phyloP scores from a whole-genome alignment of 2,113 vertebrate genomes.

The Dissostichus mawsoni region DNA sequence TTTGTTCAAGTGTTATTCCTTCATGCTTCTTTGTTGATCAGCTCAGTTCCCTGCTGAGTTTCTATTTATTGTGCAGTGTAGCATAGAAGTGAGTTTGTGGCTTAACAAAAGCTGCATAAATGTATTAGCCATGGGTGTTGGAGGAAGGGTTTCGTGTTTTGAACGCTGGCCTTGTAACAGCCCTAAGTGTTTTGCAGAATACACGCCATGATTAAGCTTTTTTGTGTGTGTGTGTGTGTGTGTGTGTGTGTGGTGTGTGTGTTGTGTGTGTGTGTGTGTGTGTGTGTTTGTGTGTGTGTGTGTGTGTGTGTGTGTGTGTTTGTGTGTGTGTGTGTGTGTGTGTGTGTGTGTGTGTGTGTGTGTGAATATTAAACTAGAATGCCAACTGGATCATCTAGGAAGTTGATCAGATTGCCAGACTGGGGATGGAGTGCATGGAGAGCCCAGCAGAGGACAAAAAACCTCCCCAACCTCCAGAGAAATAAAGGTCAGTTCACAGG shows the following conservation, averaged over 20 bases:
- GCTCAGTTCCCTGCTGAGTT: slow-evolving; percentile 17
- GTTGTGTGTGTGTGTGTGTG: slow-evolving; percentile 22
- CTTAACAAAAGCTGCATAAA: slow-evolving; percentile 25
- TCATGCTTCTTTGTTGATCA: slow-evolving; percentile 17
- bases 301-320: slow-evolving; percentile 45
- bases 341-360: slow-evolving; percentile 23
- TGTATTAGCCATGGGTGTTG: slow-evolving; percentile 15
- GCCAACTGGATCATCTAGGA: slow-evolving; percentile 88
- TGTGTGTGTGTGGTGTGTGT: slow-evolving; percentile 31
- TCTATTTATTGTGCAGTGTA: slow-evolving; percentile 19
- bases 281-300: slow-evolving; percentile 37
- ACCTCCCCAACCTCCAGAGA: slow-evolving; percentile 18
- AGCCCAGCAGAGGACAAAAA: slow-evolving; percentile 69
- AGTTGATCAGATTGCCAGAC: slow-evolving; percentile 75
- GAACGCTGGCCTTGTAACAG: slow-evolving; percentile 18
- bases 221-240: slow-evolving; percentile 22
- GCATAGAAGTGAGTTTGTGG: slow-evolving; percentile 2
- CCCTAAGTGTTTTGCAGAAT: background rate
- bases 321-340: too few relatives aligned
- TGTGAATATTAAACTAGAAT: slow-evolving; percentile 87
- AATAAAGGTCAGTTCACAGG: slow-evolving; percentile 27
- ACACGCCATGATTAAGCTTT: background rate
- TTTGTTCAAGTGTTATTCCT: background rate
- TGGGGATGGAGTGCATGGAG: slow-evolving; percentile 80
- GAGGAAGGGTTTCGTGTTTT: slow-evolving; percentile 7